These are phyloP conservation scores for Dinoponera quadriceps DNA, from an alignment of 1,140 invertebrate genomes.

Conservation along the genomic window DNA sequence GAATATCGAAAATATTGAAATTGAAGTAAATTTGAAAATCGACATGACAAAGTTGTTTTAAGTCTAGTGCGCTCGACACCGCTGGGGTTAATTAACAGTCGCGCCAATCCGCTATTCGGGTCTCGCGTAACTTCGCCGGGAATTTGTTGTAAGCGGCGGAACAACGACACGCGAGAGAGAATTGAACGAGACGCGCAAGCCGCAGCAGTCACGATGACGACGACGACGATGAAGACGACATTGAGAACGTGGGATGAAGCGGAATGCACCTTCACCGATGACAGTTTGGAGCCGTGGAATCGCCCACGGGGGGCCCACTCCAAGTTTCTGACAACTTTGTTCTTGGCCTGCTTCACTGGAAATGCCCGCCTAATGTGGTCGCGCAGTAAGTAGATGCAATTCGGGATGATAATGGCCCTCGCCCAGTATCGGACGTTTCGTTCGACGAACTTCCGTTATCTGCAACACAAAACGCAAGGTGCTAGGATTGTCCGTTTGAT, in stretches of 20 bases:
- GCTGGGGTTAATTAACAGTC: constrained; percentile 40
- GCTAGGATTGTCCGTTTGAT: too few relatives aligned
- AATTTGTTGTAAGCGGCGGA: constrained; percentile 28
- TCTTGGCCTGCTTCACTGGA: constrained; percentile 41
- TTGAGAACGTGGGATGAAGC: neutral
- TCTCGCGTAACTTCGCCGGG: constrained; percentile 16
- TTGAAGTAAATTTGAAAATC: too few relatives aligned
- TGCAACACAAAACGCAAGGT: neutral
- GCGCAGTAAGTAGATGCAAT: constrained; percentile 30
- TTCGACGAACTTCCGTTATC: neutral
- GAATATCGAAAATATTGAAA: too few relatives aligned
- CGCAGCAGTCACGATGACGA: constrained; percentile 8
- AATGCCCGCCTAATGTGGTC: constrained; percentile 39
- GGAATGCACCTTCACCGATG: constrained; percentile 7
- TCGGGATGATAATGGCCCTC: constrained; percentile 17
- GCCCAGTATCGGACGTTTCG: neutral
- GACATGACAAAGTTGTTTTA: too few relatives aligned
- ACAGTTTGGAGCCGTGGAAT: constrained; percentile 49
- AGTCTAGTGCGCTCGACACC: neutral
- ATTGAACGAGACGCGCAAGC: constrained; percentile 10
- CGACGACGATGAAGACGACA: too few relatives aligned
- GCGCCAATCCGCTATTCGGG: constrained; percentile 36
- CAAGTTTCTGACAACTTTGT: constrained; percentile 54
- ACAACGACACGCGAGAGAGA: constrained; percentile 40
- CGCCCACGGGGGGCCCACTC: constrained; percentile 23